Conservation (phyloP, 2,888 invertebrate genomes). For the Cancer borealis region DNA sequence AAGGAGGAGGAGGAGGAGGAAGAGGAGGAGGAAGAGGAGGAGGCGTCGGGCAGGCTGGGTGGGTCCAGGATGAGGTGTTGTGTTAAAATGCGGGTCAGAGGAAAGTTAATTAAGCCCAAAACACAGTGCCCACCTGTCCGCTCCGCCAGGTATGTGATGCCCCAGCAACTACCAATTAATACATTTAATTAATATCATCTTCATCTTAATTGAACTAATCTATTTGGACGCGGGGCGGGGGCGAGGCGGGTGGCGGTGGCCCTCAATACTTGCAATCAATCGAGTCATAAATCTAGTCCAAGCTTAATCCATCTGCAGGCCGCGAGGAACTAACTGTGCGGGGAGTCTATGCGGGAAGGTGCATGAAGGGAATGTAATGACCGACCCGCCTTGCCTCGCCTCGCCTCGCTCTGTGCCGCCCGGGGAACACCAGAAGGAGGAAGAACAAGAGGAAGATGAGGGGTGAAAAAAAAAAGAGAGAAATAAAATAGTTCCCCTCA, state of each 20-base stretch:
- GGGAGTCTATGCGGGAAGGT: constrained; percentile 29
- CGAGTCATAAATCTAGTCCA: not conserved
- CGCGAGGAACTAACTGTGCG: not conserved
- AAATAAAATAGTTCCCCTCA: not conserved
- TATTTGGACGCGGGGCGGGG: constrained; percentile 55
- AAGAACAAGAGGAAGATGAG: not conserved
- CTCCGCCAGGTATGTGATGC: not conserved
- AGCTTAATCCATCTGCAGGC: not conserved
- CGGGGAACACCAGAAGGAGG: not conserved
- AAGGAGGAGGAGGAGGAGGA: not conserved
- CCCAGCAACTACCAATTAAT: constrained; percentile 56
- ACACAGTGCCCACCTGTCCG: constrained; percentile 26
- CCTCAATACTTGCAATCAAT: not conserved
- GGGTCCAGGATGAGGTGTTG: not conserved
- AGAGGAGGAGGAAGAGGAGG: not conserved
- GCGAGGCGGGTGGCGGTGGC: not conserved
- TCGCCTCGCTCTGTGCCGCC: not conserved
- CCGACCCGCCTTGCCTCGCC: not conserved
- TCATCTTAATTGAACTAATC: constrained; percentile 61
- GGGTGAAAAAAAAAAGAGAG: not conserved
- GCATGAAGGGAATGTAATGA: constrained; percentile 44
- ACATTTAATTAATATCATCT: constrained; percentile 65
- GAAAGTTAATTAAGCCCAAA: constrained; percentile 45
- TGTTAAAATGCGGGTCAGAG: constrained; percentile 35
- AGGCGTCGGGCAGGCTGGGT: not conserved